phyloP scores from a whole-genome alignment of 2,113 vertebrate species.

The Guaruba guarouba region DNA sequence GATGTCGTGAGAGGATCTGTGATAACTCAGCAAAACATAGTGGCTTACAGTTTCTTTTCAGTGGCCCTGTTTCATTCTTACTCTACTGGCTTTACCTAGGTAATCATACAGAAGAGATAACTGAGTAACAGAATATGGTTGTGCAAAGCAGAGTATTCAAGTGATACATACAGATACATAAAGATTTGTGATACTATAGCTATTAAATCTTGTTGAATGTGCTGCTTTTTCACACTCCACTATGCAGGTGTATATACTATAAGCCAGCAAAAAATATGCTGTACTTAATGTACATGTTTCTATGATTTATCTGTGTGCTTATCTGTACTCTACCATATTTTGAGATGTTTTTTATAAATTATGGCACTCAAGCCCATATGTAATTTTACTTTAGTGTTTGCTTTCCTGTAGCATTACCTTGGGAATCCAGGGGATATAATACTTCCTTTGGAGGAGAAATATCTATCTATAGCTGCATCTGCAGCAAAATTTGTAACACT shows the following conservation, averaged over 20 bases:
- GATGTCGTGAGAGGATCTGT: neutral
- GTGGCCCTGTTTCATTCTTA: neutral
- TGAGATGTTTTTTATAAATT: slow-evolving; percentile 18
- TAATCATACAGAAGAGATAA: neutral
- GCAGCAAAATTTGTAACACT: slow-evolving; percentile 2
- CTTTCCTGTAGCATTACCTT: neutral
- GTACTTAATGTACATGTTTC: neutral
- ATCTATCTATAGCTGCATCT: neutral
- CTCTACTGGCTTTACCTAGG: neutral
- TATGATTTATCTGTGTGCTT: neutral
- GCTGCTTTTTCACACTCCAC: neutral
- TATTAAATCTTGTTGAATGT: neutral
- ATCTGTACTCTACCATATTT: neutral
- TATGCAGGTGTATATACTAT: neutral
- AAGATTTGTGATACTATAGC: neutral
- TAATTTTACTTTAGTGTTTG: slow-evolving; percentile 1
- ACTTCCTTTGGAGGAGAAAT: slow-evolving; percentile 37
- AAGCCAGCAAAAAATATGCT: neutral
- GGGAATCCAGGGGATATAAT: slow-evolving; percentile 12
- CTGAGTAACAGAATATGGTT: neutral
- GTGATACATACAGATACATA: neutral
- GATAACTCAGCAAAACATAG: neutral
- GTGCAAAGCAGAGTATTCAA: neutral
- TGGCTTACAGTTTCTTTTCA: neutral
- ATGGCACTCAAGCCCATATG: neutral